Evolutionary conservation across 2,113 vertebrate species (phyloP), one percentile per base, ranked within the genome.

Genomic region (Peromyscus californicus): DNA sequence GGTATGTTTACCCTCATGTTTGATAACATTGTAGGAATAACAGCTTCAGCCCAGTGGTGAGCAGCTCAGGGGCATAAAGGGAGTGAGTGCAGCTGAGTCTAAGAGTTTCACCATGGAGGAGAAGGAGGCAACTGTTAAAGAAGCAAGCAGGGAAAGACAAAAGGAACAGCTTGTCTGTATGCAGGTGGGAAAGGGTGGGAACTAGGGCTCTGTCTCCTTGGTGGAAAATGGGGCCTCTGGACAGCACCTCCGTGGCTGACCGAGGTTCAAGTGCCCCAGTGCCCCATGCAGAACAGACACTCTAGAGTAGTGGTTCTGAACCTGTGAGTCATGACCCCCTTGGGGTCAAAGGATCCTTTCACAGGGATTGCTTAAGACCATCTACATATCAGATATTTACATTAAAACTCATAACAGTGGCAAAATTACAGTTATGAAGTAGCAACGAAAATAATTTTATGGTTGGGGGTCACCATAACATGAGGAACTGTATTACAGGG

Each of bases 211-310:
- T 39, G 3, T 45, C 70, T 59, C 36, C 33, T 48, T 59, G 13
- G 39, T 84, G 36, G 51, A 45, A 31, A 39, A 6, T 59, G 17
- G 11, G 57, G 69, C 16, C 42, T 39, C 33, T 45, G 39, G 36
- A 19, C 22, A 29, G 24, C 17, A 10, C 7, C 36, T 72, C 0
- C 21, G 13, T 21, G 36, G 22, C 51, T 17, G 16, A 21, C 42
- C 15, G 8, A 45, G 45, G 51, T 54, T 48, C 67, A 39, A 16
- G 17, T 51, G 19, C 57, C 67, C 59, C n/a, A 4, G 17, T 51
- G 19, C 57, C 67, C 59, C n/a, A 4, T 2, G 4, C 39, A 91
- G 76, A 39, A 29, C 1, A 0, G 7, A 13, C 1, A 1, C 61
- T 12, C 36, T 80, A 5, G 26, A 31, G 63, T 22, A 12, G 13